These are phyloP conservation scores for Pissodes strobi DNA, from an alignment of 1,140 invertebrate species.

Conservation along the genomic window DNA sequence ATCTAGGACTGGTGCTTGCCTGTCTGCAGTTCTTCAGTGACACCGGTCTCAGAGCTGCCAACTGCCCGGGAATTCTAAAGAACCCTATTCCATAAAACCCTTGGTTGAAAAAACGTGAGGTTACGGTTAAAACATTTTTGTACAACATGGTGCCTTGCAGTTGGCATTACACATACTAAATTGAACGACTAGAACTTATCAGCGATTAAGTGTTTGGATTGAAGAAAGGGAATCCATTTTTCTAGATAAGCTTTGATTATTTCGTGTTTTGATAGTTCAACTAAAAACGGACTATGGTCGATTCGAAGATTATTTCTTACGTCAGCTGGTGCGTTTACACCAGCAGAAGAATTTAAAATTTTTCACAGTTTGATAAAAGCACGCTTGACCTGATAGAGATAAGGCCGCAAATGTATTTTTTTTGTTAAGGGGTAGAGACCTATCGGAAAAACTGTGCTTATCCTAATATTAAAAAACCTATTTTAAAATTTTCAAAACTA, in stretches of 20 bases:
- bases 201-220: conserved; percentile 10
- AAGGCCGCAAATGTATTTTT: no score
- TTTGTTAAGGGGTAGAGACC: no score
- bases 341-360: no score
- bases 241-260: conserved; percentile 27
- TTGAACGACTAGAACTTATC: conserved; percentile 8
- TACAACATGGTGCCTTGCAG: conserved; percentile 15
- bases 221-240: conserved; percentile 21
- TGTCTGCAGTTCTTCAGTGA: conserved; percentile 23
- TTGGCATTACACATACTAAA: conserved; percentile 24
- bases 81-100: conserved; percentile 41
- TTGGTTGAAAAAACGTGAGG: not conserved
- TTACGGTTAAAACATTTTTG: conserved; percentile 10
- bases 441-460: no score
- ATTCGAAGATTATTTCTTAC: conserved; percentile 6
- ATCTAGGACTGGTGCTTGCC: conserved; percentile 43
- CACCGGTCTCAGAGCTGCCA: conserved; percentile 42
- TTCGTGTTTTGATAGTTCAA: conserved; percentile 15
- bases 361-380: no score
- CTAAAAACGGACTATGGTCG: conserved; percentile 15
- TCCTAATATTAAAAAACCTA: no score
- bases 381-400: no score
- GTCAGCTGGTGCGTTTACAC: not conserved
- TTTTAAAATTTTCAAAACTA: no score
- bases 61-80: conserved; percentile 44